Percentiles rank a stretch among this genome's conserved stretches.
Conservation (phyloP, 2,113 vertebrate genomes). For the Tragelaphus strepsiceros region DNA sequence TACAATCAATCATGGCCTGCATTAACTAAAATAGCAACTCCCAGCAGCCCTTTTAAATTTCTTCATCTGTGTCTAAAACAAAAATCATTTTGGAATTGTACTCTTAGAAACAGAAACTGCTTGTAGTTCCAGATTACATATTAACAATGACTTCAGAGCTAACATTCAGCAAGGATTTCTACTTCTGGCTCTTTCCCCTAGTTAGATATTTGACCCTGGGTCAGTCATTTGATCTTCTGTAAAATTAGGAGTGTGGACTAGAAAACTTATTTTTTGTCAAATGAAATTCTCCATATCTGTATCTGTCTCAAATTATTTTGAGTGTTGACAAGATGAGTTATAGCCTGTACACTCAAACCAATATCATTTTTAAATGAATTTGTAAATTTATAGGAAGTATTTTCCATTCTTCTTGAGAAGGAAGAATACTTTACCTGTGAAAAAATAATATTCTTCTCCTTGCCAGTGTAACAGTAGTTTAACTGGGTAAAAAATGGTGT, state of each 20-base stretch:
- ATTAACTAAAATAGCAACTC: not conserved
- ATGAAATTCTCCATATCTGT: not conserved
- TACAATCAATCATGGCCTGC: not conserved
- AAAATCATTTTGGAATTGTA: constrained; percentile 13
- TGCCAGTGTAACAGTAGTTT: not conserved
- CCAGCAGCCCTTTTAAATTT: not conserved
- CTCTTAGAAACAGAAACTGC: constrained; percentile 3
- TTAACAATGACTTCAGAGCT: not conserved
- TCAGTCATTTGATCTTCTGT: not conserved
- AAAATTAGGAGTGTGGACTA: not conserved
- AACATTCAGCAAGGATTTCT: not conserved
- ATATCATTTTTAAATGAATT: constrained; percentile 5
- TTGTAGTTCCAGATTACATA: not conserved
- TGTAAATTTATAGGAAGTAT: not conserved
- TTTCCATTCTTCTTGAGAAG: not conserved
- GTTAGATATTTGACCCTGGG: not conserved
- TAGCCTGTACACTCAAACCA: not conserved
- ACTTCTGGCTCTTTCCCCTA: not conserved
- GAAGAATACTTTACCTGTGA: not conserved
- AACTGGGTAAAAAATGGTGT: not conserved
- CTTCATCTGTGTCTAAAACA: not conserved
- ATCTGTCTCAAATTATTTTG: not conserved
- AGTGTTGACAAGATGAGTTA: not conserved
- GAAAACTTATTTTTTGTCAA: not conserved
- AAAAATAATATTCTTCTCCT: not conserved